Evolutionary conservation across 2,797 vertebrate genomes (phyloP).

Genomic region (Pseudochromis fuscus): DNA sequence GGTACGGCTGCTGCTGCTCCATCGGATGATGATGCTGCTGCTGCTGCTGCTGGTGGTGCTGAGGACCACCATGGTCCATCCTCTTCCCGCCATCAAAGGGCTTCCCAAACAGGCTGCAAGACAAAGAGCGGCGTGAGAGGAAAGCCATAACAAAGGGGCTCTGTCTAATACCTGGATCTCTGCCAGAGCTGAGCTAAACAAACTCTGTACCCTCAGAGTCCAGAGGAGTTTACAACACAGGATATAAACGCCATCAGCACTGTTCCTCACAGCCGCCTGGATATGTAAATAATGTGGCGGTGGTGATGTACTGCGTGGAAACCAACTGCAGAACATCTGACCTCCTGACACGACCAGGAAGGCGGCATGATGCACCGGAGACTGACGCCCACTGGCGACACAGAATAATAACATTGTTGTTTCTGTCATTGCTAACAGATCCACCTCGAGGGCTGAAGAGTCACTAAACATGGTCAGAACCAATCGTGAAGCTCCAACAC

Average conservation of each 20-base stretch:
- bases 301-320: background rate
- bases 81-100: constrained; percentile 88
- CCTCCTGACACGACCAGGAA: constrained; percentile 9
- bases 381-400: constrained; percentile 6
- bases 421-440: too few species aligned
- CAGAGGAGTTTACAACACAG: constrained; percentile 8
- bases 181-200: constrained; percentile 22
- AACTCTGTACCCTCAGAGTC: background rate
- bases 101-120: constrained; percentile 86
- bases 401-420: too few species aligned
- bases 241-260: background rate
- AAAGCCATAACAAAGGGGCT: constrained; percentile 41
- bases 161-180: constrained; percentile 19
- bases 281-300: constrained; percentile 3
- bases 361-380: constrained; percentile 8
- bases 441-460: too few species aligned
- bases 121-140: constrained; percentile 32
- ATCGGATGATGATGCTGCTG: constrained; percentile 71
- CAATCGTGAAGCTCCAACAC: too few species aligned
- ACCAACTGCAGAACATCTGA: background rate
- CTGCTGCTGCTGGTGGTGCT: constrained; percentile 72
- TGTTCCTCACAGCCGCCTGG: background rate
- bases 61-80: constrained; percentile 90
- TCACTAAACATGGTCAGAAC: too few species aligned
- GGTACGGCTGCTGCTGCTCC: constrained; percentile 79